phyloP scores from a whole-genome alignment of 2,888 invertebrate genomes.

The Spilarctia lutea region DNA sequence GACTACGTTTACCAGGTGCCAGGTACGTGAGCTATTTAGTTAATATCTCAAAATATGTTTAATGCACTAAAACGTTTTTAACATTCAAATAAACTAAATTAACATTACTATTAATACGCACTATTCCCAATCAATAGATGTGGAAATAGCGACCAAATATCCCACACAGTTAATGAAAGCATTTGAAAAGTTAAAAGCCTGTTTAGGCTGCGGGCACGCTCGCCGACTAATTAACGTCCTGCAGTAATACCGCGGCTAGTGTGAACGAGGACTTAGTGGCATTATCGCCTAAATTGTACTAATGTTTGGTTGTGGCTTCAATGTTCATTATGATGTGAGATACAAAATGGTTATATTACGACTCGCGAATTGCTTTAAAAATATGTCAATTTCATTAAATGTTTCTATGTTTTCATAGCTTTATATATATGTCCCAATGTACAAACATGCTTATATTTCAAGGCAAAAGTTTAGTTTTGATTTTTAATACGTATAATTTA shows the following conservation, averaged over 20 bases:
- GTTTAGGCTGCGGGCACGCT: constrained; percentile 69
- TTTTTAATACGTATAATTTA: too few relatives aligned
- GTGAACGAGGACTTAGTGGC: constrained; percentile 80
- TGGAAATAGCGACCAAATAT: constrained; percentile 69
- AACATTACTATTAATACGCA: constrained; percentile 58
- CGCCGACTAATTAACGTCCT: constrained; percentile 78
- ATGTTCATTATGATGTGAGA: constrained; percentile 66
- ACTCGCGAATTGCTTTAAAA: constrained; percentile 12
- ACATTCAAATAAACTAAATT: constrained; percentile 60
- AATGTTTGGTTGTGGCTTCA: constrained; percentile 78
- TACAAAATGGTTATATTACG: constrained; percentile 52
- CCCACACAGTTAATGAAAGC: constrained; percentile 77
- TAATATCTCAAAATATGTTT: constrained; percentile 24
- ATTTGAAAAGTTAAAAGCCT: constrained; percentile 85
- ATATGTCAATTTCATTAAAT: too few relatives aligned
- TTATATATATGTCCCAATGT: not conserved
- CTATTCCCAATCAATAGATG: constrained; percentile 72
- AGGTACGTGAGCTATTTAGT: constrained; percentile 15
- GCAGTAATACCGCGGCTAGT: constrained; percentile 71
- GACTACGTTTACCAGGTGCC: too few relatives aligned
- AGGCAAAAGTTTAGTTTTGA: not conserved
- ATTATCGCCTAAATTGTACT: constrained; percentile 84
- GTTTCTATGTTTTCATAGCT: too few relatives aligned
- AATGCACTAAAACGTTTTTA: constrained; percentile 17
- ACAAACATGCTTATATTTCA: not conserved